These are phyloP conservation scores for Aythya baeri DNA, from an alignment of 2,113 vertebrate species.

Conservation along the genomic window DNA sequence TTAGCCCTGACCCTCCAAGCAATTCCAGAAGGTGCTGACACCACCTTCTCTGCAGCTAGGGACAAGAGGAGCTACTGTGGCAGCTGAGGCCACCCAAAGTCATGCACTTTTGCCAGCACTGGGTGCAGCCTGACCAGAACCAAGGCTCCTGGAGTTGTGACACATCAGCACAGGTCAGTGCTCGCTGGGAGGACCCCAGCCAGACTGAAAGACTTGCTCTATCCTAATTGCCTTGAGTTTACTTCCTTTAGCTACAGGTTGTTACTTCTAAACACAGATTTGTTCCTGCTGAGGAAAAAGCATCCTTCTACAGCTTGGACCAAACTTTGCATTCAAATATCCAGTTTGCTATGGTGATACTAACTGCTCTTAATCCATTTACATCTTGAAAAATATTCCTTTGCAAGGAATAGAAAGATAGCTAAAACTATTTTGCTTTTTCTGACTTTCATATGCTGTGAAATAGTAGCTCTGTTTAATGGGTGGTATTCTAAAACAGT, in stretches of 20 bases:
- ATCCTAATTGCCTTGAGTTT: neutral
- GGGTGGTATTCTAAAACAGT: neutral
- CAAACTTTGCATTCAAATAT: neutral
- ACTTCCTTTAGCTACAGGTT: neutral
- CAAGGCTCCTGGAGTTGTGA: neutral
- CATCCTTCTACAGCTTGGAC: neutral
- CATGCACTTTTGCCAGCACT: neutral
- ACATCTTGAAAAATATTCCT: neutral
- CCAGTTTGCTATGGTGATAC: neutral
- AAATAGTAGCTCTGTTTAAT: neutral
- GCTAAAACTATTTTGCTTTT: neutral
- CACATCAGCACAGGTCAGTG: neutral
- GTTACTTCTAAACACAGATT: neutral
- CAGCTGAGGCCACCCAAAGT: neutral
- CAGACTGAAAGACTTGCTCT: neutral
- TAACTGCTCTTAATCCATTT: neutral
- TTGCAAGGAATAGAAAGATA: neutral
- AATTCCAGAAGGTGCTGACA: neutral
- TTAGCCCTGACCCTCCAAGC: neutral
- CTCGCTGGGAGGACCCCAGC: neutral
- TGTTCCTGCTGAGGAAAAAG: neutral
- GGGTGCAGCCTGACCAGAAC: neutral
- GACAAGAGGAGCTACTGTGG: neutral
- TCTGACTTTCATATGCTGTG: neutral
- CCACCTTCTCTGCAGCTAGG: neutral